A percentile compares a stretch with the other conserved stretches of the same genome.
phyloP scores from a whole-genome alignment of 2,888 invertebrate species.

The Agrochola litura region DNA sequence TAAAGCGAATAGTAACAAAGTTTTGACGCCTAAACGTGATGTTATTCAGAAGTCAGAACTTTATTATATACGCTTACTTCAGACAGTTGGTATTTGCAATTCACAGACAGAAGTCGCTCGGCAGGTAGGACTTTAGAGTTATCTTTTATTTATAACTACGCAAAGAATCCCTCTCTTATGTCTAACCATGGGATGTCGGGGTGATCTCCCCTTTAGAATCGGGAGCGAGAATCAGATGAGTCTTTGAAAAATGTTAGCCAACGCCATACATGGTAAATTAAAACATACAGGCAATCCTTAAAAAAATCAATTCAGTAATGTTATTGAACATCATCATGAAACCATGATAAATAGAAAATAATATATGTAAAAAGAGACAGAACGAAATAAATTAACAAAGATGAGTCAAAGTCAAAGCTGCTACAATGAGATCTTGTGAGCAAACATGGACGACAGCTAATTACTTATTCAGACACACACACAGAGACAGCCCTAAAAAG shows the following conservation, averaged over 20 bases:
- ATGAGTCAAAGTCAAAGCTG: too few relatives aligned
- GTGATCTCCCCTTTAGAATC: slow-evolving; percentile 18
- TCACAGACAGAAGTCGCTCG: slow-evolving; percentile 85
- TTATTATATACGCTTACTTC: slow-evolving; percentile 71
- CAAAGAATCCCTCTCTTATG: slow-evolving; percentile 77
- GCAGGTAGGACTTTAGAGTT: slow-evolving; percentile 85
- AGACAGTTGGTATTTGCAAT: slow-evolving; percentile 87
- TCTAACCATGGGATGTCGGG: slow-evolving; percentile 71
- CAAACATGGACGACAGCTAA: neutral
- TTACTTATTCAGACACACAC: too few relatives aligned
- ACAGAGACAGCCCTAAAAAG: too few relatives aligned
- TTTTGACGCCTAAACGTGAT: slow-evolving; percentile 72
- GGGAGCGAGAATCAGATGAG: slow-evolving; percentile 32
- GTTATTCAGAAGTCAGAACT: slow-evolving; percentile 77
- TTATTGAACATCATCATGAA: neutral
- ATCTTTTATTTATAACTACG: slow-evolving; percentile 90
- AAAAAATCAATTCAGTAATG: neutral
- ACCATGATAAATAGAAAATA: neutral
- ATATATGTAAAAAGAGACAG: neutral
- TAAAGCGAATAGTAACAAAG: slow-evolving; percentile 59
- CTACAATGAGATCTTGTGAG: neutral
- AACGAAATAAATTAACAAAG: neutral
- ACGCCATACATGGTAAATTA: too few relatives aligned
- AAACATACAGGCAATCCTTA: neutral
- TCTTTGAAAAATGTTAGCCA: neutral